phyloP scores from a whole-genome alignment of 2,113 vertebrate species.

The Pollimyrus isidori region DNA sequence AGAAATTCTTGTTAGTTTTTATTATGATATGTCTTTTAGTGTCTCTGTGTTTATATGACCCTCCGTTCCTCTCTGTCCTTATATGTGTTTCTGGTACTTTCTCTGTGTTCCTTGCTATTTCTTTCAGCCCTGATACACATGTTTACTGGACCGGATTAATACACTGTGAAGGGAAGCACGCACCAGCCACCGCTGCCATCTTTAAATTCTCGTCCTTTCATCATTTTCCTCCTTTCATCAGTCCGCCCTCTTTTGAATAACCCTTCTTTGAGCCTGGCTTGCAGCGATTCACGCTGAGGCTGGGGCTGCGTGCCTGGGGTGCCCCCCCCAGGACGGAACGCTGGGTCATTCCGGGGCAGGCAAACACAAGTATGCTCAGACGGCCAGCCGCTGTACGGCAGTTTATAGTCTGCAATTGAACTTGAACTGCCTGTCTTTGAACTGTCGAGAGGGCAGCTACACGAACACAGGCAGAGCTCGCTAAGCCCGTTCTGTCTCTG shows the following conservation, averaged over 20 bases:
- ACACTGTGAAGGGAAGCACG: neutral
- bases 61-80: neutral
- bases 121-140: neutral
- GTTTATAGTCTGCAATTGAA: neutral
- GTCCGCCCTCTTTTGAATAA: neutral
- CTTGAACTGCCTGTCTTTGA: neutral
- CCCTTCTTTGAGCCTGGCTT: neutral
- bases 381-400: neutral
- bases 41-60: neutral
- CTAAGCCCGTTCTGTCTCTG: neutral
- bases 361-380: neutral
- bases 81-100: neutral
- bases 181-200: neutral
- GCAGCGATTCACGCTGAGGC: neutral
- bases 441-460: neutral
- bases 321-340: neutral
- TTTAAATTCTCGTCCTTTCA: neutral
- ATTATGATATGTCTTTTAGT: neutral
- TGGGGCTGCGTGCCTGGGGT: neutral
- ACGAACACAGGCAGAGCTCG: neutral
- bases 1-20: neutral
- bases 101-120: neutral
- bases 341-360: neutral
- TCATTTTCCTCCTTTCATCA: conserved; percentile 6
- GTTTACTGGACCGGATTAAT: neutral